Conservation (phyloP, 2,888 invertebrate species). For the Nineta flava region DNA sequence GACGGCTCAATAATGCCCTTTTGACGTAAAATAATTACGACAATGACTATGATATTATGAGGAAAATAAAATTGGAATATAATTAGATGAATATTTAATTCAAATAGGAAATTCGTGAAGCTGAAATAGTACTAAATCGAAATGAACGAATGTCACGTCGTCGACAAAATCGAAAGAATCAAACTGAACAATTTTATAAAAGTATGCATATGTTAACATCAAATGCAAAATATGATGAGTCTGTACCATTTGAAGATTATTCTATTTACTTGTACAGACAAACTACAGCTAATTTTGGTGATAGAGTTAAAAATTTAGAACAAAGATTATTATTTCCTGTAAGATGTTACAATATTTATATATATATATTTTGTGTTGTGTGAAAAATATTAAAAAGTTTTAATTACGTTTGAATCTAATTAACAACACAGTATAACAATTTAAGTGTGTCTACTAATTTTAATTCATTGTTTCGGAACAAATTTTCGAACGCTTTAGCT, state of each 20-base stretch:
- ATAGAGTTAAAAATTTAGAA: conserved; percentile 68
- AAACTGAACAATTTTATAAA: conserved; percentile 68
- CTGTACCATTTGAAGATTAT: conserved; percentile 61
- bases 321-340: conserved; percentile 56
- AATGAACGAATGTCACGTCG: conserved; percentile 46
- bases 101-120: conserved; percentile 53
- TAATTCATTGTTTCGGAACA: too few relatives aligned
- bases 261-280: conserved; percentile 74
- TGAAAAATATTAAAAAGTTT: too few relatives aligned
- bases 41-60: too few relatives aligned
- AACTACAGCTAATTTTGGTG: conserved; percentile 69
- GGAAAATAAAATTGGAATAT: background rate
- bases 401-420: background rate
- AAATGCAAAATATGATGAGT: conserved; percentile 49
- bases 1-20: too few relatives aligned
- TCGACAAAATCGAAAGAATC: conserved; percentile 53
- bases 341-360: conserved; percentile 28
- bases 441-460: too few relatives aligned
- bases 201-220: conserved; percentile 73
- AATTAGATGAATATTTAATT: background rate
- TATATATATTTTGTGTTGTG: background rate
- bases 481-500: too few relatives aligned
- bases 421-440: background rate
- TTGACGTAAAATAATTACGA: too few relatives aligned
- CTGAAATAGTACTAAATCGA: conserved; percentile 56